Evolutionary conservation across 1,140 invertebrate genomes (phyloP), one percentile per base, ranked within the genome.

Genomic region (Drosophila virilis): DNA sequence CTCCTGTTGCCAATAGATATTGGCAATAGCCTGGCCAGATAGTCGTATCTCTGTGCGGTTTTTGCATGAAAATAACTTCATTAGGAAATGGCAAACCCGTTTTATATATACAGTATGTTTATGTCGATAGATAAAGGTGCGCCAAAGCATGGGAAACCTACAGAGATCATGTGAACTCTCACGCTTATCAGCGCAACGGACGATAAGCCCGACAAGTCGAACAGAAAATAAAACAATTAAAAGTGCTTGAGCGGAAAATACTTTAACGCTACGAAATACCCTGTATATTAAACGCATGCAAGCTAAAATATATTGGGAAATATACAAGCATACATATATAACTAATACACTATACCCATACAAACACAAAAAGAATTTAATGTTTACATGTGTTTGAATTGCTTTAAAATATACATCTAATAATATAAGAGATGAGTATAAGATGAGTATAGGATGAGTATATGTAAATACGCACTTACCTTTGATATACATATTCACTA

Each of bases 41-140:
- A 42, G 52, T 1, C 9, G 15, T 42, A 4, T 58, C 2, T 10
- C 33, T 8, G 54, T 57, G 13, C 33, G 22, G 17, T 35, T 8
- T 13, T 38, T 38, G 70, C 70, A 73, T 73, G 32, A 17, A 15
- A 73, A 73, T 73, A 73, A 73, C 70, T 73, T 68, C 48, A 73
- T 73, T 73, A 60, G 33, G 28, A 60, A 61, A 13, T 61, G 48
- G 59, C 33, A 48, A 12, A 45, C 35, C 57, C 46, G 10, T 42
- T 51, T 10, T 28, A 22, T 3, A 28, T 28, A 28, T 28, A 28
- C 0, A 28, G 22, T 2, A 22, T 22, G 2, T 22, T 2, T 22
- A 2, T 22, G 22, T 13, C 17, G 17, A 32, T 15, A 66, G 42
- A 46, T 9, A 50, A 68, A 68, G 55, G 65, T 59, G 15, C 9